Percentiles rank a stretch among this genome's conserved stretches.
Evolutionary conservation across 2,888 invertebrate genomes (phyloP).

Genomic region (Ennomos quercinarius): DNA sequence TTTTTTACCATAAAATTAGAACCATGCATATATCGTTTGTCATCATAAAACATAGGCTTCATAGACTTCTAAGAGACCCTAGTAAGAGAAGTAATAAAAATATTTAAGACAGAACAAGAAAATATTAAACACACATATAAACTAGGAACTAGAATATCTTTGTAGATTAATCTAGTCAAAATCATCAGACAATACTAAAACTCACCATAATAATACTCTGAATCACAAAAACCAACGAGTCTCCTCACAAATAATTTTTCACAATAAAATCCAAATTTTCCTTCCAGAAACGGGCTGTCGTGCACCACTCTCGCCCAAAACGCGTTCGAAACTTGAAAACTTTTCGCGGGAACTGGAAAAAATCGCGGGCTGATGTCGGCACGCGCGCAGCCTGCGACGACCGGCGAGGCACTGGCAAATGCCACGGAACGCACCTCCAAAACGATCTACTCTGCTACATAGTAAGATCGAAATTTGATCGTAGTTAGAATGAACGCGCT

Average conservation of each 20-base stretch:
- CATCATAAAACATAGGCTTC: too few species aligned
- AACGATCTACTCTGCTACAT: constrained; percentile 76
- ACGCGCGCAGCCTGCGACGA: constrained; percentile 61
- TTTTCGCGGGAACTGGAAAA: constrained; percentile 56
- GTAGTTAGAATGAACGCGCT: constrained; percentile 72
- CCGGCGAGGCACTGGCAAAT: constrained; percentile 63
- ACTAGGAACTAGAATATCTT: too few species aligned
- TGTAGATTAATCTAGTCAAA: neutral
- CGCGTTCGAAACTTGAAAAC: constrained; percentile 64
- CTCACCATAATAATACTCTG: constrained; percentile 47
- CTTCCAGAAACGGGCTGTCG: constrained; percentile 8
- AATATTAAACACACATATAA: too few species aligned
- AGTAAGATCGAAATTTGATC: constrained; percentile 84
- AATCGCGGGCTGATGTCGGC: constrained; percentile 23
- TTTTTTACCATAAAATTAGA: too few species aligned
- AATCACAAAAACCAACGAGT: constrained; percentile 33
- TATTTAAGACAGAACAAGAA: too few species aligned
- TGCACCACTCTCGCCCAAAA: constrained; percentile 38
- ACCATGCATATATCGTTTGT: too few species aligned
- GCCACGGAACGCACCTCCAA: constrained; percentile 52
- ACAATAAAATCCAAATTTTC: constrained; percentile 41
- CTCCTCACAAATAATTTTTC: constrained; percentile 39
- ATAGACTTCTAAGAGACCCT: too few species aligned
- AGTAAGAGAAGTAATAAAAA: too few species aligned
- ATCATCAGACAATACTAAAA: constrained; percentile 13